These are phyloP conservation scores for Thamnophis sirtalis DNA, from an alignment of 2,113 vertebrate genomes.

Conservation along the genomic window DNA sequence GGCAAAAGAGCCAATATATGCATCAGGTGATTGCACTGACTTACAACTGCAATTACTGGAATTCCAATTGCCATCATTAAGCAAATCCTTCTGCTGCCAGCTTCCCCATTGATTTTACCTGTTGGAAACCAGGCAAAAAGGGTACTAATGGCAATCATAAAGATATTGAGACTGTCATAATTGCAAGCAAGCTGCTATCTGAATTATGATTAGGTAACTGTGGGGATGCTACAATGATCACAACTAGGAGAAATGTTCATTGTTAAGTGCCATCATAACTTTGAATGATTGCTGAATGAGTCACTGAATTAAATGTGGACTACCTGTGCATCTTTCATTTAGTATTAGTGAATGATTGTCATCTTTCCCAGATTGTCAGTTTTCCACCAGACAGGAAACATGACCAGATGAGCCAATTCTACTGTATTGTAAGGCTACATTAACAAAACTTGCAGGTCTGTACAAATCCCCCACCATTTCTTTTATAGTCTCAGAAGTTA, in stretches of 20 bases:
- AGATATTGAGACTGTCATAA: not conserved
- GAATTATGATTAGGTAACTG: not conserved
- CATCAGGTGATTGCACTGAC: not conserved
- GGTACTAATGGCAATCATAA: not conserved
- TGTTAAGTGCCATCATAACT: not conserved
- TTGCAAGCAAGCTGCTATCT: not conserved
- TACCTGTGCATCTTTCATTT: not conserved
- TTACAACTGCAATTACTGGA: not conserved
- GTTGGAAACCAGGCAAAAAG: not conserved
- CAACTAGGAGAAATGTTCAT: not conserved
- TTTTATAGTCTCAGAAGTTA: not conserved
- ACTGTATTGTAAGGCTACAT: not conserved
- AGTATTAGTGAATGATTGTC: not conserved
- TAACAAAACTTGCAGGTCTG: not conserved
- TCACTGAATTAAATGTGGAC: not conserved
- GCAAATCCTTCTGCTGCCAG: not conserved
- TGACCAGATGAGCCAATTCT: not conserved
- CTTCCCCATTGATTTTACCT: not conserved
- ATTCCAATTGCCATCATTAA: not conserved
- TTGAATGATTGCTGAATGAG: not conserved
- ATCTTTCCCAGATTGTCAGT: not conserved
- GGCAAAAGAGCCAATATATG: not conserved
- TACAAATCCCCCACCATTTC: not conserved
- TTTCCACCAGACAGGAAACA: not conserved
- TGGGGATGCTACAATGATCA: not conserved